A percentile compares a stretch with the other conserved stretches of the same genome.
Evolutionary conservation across 2,888 invertebrate species (phyloP).

Genomic region (Macrosiphum euphorbiae): DNA sequence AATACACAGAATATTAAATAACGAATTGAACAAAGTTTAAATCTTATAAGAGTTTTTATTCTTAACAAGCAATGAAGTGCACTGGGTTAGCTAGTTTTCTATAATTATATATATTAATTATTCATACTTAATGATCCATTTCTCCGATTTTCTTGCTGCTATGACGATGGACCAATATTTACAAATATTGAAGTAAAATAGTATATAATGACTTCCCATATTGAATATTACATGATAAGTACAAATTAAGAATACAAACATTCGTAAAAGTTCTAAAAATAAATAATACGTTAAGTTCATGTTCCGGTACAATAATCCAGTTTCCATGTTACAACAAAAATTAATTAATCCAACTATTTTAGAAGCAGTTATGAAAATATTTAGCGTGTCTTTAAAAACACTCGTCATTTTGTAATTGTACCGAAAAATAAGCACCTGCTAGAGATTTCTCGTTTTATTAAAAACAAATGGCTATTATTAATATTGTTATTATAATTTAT

Average conservation of each 20-base stretch:
- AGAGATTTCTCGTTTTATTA: background rate
- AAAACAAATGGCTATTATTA: background rate
- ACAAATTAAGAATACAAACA: background rate
- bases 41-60: too few species aligned
- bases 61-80: too few species aligned
- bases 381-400: background rate
- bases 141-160: background rate
- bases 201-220: too few species aligned
- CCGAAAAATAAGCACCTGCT: background rate
- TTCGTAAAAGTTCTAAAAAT: background rate
- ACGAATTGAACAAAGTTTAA: too few species aligned
- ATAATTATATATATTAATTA: background rate
- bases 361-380: background rate
- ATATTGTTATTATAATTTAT: background rate
- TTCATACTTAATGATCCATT: background rate
- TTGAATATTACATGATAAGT: background rate
- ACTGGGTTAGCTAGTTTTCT: background rate
- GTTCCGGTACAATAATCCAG: background rate
- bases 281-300: background rate
- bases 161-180: background rate
- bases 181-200: background rate
- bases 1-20: too few species aligned
- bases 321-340: background rate
- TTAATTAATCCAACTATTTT: background rate
- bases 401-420: background rate